Evolutionary conservation across 2,113 vertebrate species (phyloP).

Genomic region (Centropus unirufus): DNA sequence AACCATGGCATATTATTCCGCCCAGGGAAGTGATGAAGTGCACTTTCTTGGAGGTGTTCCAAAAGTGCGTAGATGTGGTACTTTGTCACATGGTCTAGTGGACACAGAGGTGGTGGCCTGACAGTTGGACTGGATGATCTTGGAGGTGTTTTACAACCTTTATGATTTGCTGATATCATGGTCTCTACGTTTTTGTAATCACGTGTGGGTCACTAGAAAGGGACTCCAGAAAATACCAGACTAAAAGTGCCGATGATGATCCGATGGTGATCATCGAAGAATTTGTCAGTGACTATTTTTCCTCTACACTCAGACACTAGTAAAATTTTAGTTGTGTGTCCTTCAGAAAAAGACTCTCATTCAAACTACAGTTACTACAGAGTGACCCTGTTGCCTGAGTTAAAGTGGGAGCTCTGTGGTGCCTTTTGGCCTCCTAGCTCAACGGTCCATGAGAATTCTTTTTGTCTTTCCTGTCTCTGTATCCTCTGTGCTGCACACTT

Average conservation of each 20-base stretch:
- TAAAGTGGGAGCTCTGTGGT: fast-evolving
- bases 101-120: no score
- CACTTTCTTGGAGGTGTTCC: no score
- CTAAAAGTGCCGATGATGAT: no score
- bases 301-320: background rate
- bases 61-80: no score
- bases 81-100: no score
- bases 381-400: background rate
- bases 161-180: background rate
- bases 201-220: background rate
- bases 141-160: no score
- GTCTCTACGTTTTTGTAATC: background rate
- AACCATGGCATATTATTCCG: fast-evolving
- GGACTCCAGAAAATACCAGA: background rate
- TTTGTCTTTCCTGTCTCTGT: background rate
- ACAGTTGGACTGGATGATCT: no score
- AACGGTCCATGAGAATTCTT: fast-evolving
- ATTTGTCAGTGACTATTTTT: background rate
- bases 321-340: background rate
- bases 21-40: no score
- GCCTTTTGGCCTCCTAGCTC: background rate
- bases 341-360: no score
- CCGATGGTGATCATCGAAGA: background rate
- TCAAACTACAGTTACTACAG: background rate
- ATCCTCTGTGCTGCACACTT: fast-evolving